Base-by-base conservation (phyloP, 2,888 invertebrate genomes). In the Lasioglossum figueresi region DNA sequence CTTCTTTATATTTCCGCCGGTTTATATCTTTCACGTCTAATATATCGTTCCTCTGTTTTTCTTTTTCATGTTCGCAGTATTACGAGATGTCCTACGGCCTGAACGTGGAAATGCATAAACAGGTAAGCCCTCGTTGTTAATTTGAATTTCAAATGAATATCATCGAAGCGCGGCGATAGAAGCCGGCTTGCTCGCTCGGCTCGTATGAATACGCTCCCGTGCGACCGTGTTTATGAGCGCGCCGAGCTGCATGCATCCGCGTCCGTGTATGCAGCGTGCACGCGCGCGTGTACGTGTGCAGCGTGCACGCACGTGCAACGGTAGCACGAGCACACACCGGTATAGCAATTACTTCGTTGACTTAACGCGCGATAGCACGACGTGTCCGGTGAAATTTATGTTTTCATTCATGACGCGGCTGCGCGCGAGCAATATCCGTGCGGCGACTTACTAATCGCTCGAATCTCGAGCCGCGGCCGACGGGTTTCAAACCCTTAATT, bases 51-150 rank as follows among this genome's bases (percentile, higher is more conserved):
- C 45, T 78, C 48, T 82, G 79, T 85, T 72, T 78, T 88, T 91
- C 86, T 77, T 82, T 73, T 73, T 73, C 73, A 73, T 73, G 73
- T 23, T 34, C 31, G 94, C 97, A 98, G 98, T 99, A 99, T 96
- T 99, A 99, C 96, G 99, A 99, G 97, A 99, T 99, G 98, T 98
- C 98, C 82, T 99, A 99, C 96, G 98, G 98, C 93, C 97, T 99
- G 96, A 99, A 99, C 96, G 98, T 98, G 95, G 99, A 99, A 96
- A 98, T 99, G 98, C 98, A 98, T 96, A 99, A 99, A 96, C 99
- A 99, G 97, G 98, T 98, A 96, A 96, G 90, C 76, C 83, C 78
- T 76, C 82, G n/a, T 70, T 19, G 76, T 74, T 77, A 74, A 84
- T 80, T 74, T 85, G 71, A 86, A 83, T 77, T 87, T 85, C 78